phyloP scores from a whole-genome alignment of 2,797 vertebrate genomes.

The Streptopelia turtur region DNA sequence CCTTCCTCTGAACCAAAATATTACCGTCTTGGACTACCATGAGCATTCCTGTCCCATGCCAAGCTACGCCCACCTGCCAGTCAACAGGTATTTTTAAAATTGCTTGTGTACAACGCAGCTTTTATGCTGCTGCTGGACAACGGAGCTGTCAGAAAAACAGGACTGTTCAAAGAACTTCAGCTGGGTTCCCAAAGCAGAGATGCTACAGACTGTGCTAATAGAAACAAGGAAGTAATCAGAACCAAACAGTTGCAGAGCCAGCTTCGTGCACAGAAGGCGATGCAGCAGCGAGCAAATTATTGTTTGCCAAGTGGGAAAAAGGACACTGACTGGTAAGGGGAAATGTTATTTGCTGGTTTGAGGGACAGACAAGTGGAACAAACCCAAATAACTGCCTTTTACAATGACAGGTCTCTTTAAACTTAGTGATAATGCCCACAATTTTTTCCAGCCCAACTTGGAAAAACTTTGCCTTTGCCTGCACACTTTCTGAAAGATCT shows the following conservation, averaged over 20 bases:
- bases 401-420: background rate
- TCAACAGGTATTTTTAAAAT: background rate
- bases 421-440: background rate
- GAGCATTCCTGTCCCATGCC: background rate
- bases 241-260: background rate
- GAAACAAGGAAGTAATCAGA: background rate
- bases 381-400: background rate
- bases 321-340: background rate
- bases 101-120: background rate
- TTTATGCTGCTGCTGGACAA: background rate
- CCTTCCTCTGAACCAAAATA: background rate
- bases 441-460: background rate
- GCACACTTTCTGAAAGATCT: background rate
- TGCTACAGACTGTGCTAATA: background rate
- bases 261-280: background rate
- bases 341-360: background rate
- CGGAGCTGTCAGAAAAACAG: background rate
- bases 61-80: background rate
- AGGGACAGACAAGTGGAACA: background rate
- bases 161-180: background rate
- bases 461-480: background rate
- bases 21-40: background rate
- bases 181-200: background rate
- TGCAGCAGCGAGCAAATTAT: background rate
- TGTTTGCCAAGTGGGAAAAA: constrained; percentile 11